Evolutionary conservation across 2,888 invertebrate genomes (phyloP).

Genomic region (Chymomyza amoena): DNA sequence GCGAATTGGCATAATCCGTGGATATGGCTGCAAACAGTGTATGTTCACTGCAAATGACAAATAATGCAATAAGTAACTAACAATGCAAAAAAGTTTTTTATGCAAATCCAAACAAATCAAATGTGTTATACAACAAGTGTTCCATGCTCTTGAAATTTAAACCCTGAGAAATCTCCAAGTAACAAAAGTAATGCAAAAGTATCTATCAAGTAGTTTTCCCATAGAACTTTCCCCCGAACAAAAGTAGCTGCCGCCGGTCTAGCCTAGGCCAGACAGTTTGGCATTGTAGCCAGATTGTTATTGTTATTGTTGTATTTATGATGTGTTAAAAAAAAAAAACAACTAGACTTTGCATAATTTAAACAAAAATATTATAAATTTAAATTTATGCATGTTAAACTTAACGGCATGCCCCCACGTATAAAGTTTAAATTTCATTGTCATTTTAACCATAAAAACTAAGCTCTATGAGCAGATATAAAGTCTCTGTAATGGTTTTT

Average conservation of each 20-base stretch:
- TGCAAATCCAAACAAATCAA: conserved; percentile 20
- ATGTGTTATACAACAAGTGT: conserved; percentile 33
- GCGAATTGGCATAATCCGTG: conserved; percentile 73
- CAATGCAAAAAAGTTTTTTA: conserved; percentile 2
- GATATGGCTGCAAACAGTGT: conserved; percentile 76
- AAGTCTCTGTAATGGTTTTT: background rate
- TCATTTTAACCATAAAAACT: conserved; percentile 33
- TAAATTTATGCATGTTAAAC: conserved; percentile 37
- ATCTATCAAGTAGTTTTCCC: background rate
- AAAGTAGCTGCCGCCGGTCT: background rate
- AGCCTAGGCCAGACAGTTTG: background rate
- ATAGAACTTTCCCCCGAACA: background rate
- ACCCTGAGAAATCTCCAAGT: conserved; percentile 25
- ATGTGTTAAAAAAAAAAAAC: background rate
- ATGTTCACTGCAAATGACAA: conserved; percentile 52
- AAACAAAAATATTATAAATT: conserved; percentile 13
- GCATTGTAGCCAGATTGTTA: background rate
- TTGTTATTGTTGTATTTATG: no score
- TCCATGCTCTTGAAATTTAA: conserved; percentile 1
- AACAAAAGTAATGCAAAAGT: background rate
- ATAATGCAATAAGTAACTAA: background rate
- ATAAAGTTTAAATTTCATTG: conserved; percentile 21
- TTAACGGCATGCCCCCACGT: background rate
- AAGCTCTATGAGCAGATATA: conserved; percentile 9
- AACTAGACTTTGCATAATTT: conserved; percentile 3